These are phyloP conservation scores for Elmis aenea DNA, from an alignment of 2,888 invertebrate species.

Conservation along the genomic window DNA sequence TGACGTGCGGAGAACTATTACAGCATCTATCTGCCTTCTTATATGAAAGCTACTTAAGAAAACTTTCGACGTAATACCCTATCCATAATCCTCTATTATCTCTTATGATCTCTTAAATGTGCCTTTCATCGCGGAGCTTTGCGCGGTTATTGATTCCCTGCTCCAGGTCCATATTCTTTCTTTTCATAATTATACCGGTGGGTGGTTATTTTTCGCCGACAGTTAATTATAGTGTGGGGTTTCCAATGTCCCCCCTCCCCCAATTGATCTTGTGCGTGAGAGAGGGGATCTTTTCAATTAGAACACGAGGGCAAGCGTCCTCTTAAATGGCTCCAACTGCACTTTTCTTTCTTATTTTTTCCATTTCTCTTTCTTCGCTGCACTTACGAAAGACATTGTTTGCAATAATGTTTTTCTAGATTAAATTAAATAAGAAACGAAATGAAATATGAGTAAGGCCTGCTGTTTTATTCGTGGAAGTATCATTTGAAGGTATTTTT, in stretches of 20 bases:
- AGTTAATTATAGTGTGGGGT: slow-evolving; percentile 20
- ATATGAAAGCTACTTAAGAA: too few relatives aligned
- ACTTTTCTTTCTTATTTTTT: slow-evolving; percentile 11
- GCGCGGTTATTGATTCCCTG: slow-evolving; percentile 17
- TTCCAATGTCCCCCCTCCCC: slow-evolving; percentile 10
- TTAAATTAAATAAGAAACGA: slow-evolving; percentile 25
- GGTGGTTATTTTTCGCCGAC: slow-evolving; percentile 19
- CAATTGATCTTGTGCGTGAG: slow-evolving; percentile 17
- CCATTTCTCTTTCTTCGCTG: slow-evolving; percentile 18
- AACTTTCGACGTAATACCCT: too few relatives aligned
- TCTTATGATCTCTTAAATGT: slow-evolving; percentile 18
- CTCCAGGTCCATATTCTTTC: slow-evolving; percentile 13
- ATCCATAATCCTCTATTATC: slow-evolving; percentile 18
- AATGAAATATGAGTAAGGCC: slow-evolving; percentile 15
- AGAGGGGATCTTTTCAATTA: slow-evolving; percentile 21
- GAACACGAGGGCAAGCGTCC: slow-evolving; percentile 19
- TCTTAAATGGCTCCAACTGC: slow-evolving; percentile 16
- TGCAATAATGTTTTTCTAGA: slow-evolving; percentile 24
- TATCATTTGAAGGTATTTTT: too few relatives aligned
- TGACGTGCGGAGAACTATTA: too few relatives aligned
- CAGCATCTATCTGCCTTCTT: too few relatives aligned
- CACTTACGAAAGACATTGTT: slow-evolving; percentile 22
- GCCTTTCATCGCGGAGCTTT: slow-evolving; percentile 14
- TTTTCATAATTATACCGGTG: slow-evolving; percentile 18
- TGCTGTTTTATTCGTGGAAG: too few relatives aligned